Conservation (phyloP, 1,140 invertebrate species). For the Nephotettix cincticeps region DNA sequence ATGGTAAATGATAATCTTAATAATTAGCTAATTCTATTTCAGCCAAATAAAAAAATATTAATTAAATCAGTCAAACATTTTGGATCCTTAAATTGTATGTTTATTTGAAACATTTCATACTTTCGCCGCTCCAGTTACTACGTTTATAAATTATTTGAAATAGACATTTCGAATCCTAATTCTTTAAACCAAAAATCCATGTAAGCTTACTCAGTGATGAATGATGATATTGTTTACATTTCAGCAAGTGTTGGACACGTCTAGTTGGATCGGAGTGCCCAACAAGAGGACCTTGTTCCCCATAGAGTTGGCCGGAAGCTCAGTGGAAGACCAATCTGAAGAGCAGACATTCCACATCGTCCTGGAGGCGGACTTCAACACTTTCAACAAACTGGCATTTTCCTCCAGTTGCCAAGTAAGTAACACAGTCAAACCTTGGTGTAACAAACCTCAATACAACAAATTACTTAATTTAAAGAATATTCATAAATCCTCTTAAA, state of each 20-base stretch:
- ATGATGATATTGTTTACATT: slow-evolving; percentile 29
- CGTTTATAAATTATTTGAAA: not conserved
- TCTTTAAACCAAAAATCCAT: not conserved
- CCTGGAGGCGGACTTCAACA: slow-evolving; percentile 49
- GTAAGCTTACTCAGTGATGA: slow-evolving; percentile 25
- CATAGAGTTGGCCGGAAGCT: slow-evolving; percentile 46
- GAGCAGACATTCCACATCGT: slow-evolving; percentile 50
- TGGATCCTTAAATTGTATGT: not conserved
- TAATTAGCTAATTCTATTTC: too few species aligned
- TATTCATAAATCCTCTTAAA: too few species aligned
- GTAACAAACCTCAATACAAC: too few species aligned
- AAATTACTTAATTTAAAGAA: too few species aligned
- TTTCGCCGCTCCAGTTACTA: not conserved
- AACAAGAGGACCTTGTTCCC: slow-evolving; percentile 53
- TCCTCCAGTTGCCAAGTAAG: slow-evolving; percentile 34
- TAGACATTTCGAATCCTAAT: not conserved
- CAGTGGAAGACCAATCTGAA: slow-evolving; percentile 37
- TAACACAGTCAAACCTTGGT: too few species aligned
- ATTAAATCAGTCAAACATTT: not conserved
- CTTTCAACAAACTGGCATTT: slow-evolving; percentile 21
- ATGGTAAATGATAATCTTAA: too few species aligned
- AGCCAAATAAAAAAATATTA: not conserved
- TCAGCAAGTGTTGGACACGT: slow-evolving; percentile 47
- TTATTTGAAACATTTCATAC: not conserved
- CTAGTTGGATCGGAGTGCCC: slow-evolving; percentile 54